Evolutionary conservation across 2,888 invertebrate species (phyloP).

Genomic region (Papilio gigon): DNA sequence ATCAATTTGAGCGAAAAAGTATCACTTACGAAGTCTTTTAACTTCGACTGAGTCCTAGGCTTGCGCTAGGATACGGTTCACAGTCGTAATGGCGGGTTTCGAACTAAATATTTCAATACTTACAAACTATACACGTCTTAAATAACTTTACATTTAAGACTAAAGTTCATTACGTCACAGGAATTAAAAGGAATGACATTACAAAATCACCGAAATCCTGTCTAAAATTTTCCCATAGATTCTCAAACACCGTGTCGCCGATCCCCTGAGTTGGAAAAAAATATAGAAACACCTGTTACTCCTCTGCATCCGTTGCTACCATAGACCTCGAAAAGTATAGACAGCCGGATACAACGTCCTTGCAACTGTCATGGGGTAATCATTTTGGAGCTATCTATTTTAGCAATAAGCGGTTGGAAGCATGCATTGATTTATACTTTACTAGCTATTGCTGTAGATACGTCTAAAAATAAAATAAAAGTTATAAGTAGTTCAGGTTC

Average conservation of each 20-base stretch:
- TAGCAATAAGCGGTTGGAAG: too few species aligned
- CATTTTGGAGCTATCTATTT: too few species aligned
- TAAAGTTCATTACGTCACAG: background rate
- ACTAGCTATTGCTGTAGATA: too few species aligned
- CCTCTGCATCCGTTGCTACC: constrained; percentile 70
- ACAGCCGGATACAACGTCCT: background rate
- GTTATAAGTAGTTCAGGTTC: too few species aligned
- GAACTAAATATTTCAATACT: too few species aligned
- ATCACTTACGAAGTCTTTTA: too few species aligned
- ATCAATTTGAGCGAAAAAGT: too few species aligned
- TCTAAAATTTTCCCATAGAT: constrained; percentile 59
- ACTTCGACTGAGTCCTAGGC: too few species aligned
- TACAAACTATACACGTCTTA: background rate
- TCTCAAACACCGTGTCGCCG: constrained; percentile 70
- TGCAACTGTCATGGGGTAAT: background rate
- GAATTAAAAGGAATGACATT: constrained; percentile 32
- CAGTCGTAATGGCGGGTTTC: too few species aligned
- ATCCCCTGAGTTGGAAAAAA: constrained; percentile 58
- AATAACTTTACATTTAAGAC: background rate
- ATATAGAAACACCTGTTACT: constrained; percentile 73
- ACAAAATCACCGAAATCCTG: constrained; percentile 41
- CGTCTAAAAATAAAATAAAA: too few species aligned
- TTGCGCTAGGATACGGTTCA: too few species aligned
- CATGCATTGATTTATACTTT: too few species aligned
- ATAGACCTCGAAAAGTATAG: constrained; percentile 28